phyloP scores from a whole-genome alignment of 2,113 vertebrate species.

The Phocoena phocoena region DNA sequence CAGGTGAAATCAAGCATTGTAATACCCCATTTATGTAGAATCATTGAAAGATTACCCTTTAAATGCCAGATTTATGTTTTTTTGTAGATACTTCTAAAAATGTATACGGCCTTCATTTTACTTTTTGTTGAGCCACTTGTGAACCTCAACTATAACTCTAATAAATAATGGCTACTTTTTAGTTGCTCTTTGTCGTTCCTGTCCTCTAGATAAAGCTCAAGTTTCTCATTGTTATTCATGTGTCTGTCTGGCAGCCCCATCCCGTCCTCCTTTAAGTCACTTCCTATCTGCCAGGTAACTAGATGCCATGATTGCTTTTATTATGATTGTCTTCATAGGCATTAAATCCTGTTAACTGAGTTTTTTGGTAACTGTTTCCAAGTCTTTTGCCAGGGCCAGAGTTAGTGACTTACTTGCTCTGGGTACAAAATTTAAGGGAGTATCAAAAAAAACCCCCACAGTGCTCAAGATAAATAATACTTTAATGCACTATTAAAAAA shows the following conservation, averaged over 20 bases:
- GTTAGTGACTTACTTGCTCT: neutral
- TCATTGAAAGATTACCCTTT: slow-evolving; percentile 1
- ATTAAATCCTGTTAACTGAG: slow-evolving; percentile 28
- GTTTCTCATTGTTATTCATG: neutral
- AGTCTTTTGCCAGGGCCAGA: neutral
- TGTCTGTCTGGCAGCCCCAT: neutral
- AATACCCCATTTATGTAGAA: neutral
- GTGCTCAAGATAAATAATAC: slow-evolving; percentile 18
- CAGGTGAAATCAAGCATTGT: neutral
- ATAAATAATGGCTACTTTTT: neutral
- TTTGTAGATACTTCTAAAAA: neutral
- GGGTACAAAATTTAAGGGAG: neutral
- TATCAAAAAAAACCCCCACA: neutral
- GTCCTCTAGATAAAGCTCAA: neutral
- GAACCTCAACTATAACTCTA: neutral
- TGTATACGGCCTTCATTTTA: neutral
- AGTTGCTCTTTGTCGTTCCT: neutral
- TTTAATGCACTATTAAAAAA: neutral
- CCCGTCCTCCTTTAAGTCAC: neutral
- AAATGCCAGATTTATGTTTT: slow-evolving; percentile 7
- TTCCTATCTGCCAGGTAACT: slow-evolving; percentile 6
- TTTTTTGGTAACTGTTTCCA: neutral
- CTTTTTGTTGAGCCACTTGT: neutral
- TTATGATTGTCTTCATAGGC: neutral
- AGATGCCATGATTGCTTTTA: neutral